phyloP scores from a whole-genome alignment of 1,140 invertebrate species.

The Panagrolaimus sp. region DNA sequence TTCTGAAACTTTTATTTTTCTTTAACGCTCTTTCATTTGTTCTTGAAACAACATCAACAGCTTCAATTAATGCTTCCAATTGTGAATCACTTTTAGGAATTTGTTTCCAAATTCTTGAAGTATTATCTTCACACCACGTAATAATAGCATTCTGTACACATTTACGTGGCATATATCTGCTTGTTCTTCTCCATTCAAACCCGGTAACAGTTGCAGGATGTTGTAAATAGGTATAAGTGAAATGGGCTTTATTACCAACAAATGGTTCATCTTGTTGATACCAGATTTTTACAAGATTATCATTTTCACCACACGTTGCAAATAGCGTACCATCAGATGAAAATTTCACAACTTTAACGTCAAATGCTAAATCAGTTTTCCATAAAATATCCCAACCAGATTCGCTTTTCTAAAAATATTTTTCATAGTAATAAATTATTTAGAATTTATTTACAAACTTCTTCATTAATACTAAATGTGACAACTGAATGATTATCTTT shows the following conservation, averaged over 20 bases:
- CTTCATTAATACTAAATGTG: constrained; percentile 47
- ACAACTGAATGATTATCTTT: neutral
- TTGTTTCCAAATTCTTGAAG: constrained; percentile 92
- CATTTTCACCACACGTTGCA: constrained; percentile 87
- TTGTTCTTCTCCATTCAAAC: constrained; percentile 56
- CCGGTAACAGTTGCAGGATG: constrained; percentile 53
- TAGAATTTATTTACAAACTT: constrained; percentile 13
- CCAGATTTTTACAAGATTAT: constrained; percentile 97
- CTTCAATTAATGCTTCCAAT: constrained; percentile 22
- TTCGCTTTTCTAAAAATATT: constrained; percentile 64
- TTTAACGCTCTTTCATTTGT: constrained; percentile 31
- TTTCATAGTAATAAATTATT: constrained; percentile 20
- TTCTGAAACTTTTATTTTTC: constrained; percentile 37
- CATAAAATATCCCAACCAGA: constrained; percentile 63
- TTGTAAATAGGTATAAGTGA: constrained; percentile 49
- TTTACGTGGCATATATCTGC: constrained; percentile 62
- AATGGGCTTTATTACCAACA: constrained; percentile 21
- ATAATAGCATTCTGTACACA: constrained; percentile 94
- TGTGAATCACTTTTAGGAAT: constrained; percentile 58
- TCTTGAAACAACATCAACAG: constrained; percentile 32
- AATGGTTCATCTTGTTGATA: constrained; percentile 67
- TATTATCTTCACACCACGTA: constrained; percentile 94
- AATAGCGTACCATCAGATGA: constrained; percentile 95
- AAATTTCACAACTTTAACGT: constrained; percentile 66
- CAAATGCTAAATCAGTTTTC: constrained; percentile 41